Percentiles rank a stretch among this genome's conserved stretches.
Conservation (phyloP, 30 jellyfish, hydroid and myxozoan species). For the Aurelia aurita region DNA sequence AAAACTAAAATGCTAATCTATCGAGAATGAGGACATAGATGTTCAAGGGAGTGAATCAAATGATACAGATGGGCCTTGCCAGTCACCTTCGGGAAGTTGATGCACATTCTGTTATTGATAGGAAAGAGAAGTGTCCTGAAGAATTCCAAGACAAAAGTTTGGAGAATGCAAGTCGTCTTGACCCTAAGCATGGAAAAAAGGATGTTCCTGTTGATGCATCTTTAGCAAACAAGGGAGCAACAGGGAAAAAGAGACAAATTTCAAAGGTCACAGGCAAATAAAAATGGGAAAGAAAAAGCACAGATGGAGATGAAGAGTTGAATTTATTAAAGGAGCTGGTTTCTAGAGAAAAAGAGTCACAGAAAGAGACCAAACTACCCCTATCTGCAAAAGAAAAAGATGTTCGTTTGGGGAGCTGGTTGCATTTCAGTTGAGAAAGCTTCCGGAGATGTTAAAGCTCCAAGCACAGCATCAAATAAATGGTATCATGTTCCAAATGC, state of each 20-base stretch:
- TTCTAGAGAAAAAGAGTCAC: background rate
- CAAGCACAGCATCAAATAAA: background rate
- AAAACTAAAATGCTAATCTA: too few relatives aligned
- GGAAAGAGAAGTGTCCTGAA: background rate
- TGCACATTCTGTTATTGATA: background rate
- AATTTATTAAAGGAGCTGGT: background rate
- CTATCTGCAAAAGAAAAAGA: background rate
- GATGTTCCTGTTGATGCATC: background rate
- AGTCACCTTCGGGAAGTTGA: background rate
- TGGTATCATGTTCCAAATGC: background rate
- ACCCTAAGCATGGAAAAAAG: background rate
- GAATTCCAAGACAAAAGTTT: background rate
- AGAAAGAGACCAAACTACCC: background rate
- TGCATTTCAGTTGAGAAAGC: too few relatives aligned
- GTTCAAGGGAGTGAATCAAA: background rate
- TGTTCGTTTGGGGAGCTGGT: too few relatives aligned
- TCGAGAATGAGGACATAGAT: too few relatives aligned
- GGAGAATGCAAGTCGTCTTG: background rate
- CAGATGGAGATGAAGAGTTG: conserved; percentile 3
- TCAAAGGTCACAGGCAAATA: background rate
- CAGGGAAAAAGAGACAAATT: background rate
- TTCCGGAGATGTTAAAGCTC: background rate
- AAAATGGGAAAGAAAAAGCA: background rate
- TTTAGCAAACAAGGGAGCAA: background rate
- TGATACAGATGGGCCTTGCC: background rate